Base-by-base conservation (phyloP, 2,113 vertebrate genomes). In the Nothobranchius furzeri region DNA sequence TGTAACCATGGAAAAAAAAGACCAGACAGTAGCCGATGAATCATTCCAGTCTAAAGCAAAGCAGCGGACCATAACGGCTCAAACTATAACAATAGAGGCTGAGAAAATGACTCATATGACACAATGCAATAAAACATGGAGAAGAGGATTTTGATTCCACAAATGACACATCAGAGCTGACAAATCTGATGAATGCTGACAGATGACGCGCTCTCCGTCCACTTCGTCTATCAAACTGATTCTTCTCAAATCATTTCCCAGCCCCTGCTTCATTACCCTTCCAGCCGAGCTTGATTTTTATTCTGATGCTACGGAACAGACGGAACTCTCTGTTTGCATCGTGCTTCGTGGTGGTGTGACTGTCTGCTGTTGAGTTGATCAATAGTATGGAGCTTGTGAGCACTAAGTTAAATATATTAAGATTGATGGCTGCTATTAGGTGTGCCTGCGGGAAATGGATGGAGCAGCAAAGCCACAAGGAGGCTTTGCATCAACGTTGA, bases 401-500 rank as follows among this genome's bases (percentile, higher is more conserved):
- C 64, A 72, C 52, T 55, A 82, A 74, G 65, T 82, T 85, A 81
- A 86, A 90, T 82, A 79, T 79, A 79, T 76, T 78, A 69, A 87
- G 84, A 91, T 79, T 74, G 85, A 90, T 89, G 78, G 83, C 60
- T 77, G 75, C 76, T 85, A 76, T 87, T 85, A 84, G 66, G 50
- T 37, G 40, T 83, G 67, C 52, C 73, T 30, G 49, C 24, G 52
- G 53, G 53, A 68, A 57, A 58, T 36, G 47, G 46, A 76, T 40
- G 51, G 47, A 53, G 60, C 68, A 59, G 48, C 42, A 50, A 64
- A 30, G 46, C 74, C 60, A 64, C 52, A 68, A 70, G 73, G 56
- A 76, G 17, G 24, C 14, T 36, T 30, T 5, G 30, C 15, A 48
- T 71, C 75, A 14, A 51, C 62, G 78, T 57, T 30, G 20, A 47